Base-by-base conservation (phyloP, 2,113 vertebrate species). In the Coryphaenoides rupestris region DNA sequence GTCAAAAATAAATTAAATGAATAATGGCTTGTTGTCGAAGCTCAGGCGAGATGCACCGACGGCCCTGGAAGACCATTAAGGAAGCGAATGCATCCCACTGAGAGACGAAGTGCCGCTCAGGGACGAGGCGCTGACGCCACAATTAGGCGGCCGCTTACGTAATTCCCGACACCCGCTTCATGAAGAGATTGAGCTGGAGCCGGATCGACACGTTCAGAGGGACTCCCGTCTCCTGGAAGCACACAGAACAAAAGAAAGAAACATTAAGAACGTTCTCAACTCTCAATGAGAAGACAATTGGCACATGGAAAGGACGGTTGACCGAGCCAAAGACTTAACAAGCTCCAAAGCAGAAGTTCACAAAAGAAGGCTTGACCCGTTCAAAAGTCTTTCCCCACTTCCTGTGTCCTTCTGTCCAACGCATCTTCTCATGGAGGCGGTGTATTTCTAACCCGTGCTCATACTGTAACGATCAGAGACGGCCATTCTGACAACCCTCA, bases 161-260 rank as follows among this genome's bases (percentile, higher is more conserved):
- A 50, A 92, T 80, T 67, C 87, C 92, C 0, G 54, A 0, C 33
- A 99, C 80, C 0, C 7, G 19, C 75, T 96, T 96, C 0, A 94
- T 89, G 67, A 90, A 94, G 15, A 95, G 80, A 63, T 90, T 98
- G 68, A 99, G 86, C 84, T 99, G 95, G 58, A 98, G 78, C n/a
- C 92, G 94, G 86, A 98, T 91, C 5, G 96, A 93, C 63, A 95
- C 95, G 0, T 95, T 95, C 84, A 99, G 90, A 2, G 96, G 96
- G 68, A 98, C 91, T 1, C 96, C 96, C 0, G 96, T 98, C 69
- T 92, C 81, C 96, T 99, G 90, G 0, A 17, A 3, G 6, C 0
- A 60, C 14, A 66, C 2, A 64, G 9, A 26, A 21, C n/a, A 57
- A 3, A 47, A 5, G 5, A 19, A 16, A 9, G 57, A 58, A 58